Evolutionary conservation across 2,113 vertebrate species (phyloP).

Genomic region (Gallinago paraguaiae): DNA sequence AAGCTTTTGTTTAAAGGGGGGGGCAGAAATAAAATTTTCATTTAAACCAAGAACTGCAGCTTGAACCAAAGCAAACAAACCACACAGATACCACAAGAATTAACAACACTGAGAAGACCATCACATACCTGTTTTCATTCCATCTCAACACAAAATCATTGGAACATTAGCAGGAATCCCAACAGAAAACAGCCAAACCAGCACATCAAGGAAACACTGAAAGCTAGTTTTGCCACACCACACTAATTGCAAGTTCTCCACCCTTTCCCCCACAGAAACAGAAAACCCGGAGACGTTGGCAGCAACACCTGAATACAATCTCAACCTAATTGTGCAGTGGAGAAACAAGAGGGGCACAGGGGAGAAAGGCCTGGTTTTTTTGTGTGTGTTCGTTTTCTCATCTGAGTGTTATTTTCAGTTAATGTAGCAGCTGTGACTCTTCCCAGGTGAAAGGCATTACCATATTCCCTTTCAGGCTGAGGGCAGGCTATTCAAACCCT

Average conservation of each 20-base stretch:
- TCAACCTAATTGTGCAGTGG: neutral
- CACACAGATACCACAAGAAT: neutral
- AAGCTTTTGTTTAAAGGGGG: neutral
- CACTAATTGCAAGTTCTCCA: rapidly evolving
- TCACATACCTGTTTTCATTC: neutral
- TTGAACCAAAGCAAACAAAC: neutral
- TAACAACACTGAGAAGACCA: neutral
- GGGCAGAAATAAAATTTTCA: neutral
- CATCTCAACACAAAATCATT: neutral
- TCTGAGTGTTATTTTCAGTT: neutral
- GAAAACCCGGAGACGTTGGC: neutral
- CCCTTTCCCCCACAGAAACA: neutral
- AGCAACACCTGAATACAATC: neutral
- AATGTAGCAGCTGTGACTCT: neutral
- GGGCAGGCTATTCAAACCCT: neutral
- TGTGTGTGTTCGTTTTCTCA: neutral
- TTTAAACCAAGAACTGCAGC: neutral
- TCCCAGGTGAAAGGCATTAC: neutral
- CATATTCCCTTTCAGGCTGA: neutral
- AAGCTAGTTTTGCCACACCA: neutral
- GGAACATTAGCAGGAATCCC: neutral
- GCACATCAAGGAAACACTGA: neutral
- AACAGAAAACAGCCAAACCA: neutral
- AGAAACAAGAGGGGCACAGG: rapidly evolving
- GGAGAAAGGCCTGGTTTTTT: neutral